These are phyloP conservation scores for Archivesica marissinica DNA, from an alignment of 1,140 invertebrate genomes.

Conservation along the genomic window DNA sequence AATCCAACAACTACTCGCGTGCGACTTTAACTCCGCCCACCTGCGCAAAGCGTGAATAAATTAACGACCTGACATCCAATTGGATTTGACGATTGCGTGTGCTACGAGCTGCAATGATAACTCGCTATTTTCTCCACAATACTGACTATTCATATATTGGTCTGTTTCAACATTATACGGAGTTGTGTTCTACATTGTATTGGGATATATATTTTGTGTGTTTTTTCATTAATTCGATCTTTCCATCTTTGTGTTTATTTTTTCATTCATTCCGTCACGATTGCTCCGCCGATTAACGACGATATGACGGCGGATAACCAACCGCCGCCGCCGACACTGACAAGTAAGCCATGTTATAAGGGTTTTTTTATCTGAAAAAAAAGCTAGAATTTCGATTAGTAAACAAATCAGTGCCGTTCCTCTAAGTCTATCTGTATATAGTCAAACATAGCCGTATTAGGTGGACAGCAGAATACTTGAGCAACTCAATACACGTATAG, in stretches of 20 bases:
- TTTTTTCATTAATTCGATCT: conserved; percentile 18
- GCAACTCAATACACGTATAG: no score
- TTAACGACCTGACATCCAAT: conserved; percentile 47
- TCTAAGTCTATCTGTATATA: no score
- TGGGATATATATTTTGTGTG: conserved; percentile 41
- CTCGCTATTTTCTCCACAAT: conserved; percentile 14
- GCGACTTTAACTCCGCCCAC: conserved; percentile 36
- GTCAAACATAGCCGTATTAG: no score
- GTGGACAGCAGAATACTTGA: no score
- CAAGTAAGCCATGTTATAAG: conserved; percentile 53
- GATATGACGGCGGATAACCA: conserved; percentile 62
- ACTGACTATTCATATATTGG: conserved; percentile 38
- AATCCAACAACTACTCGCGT: conserved; percentile 36
- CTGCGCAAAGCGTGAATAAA: conserved; percentile 57
- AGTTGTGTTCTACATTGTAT: conserved; percentile 42
- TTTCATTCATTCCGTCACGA: conserved; percentile 27
- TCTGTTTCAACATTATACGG: conserved; percentile 28
- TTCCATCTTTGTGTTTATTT: conserved; percentile 15
- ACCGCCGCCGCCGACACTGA: conserved; percentile 30
- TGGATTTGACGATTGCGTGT: background rate
- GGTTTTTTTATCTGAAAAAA: background rate
- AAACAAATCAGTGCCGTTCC: background rate
- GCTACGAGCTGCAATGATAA: background rate
- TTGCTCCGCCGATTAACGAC: conserved; percentile 52
- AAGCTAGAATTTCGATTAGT: background rate